phyloP scores from a whole-genome alignment of 2,113 vertebrate species.

The Dryoscopus gambensis region DNA sequence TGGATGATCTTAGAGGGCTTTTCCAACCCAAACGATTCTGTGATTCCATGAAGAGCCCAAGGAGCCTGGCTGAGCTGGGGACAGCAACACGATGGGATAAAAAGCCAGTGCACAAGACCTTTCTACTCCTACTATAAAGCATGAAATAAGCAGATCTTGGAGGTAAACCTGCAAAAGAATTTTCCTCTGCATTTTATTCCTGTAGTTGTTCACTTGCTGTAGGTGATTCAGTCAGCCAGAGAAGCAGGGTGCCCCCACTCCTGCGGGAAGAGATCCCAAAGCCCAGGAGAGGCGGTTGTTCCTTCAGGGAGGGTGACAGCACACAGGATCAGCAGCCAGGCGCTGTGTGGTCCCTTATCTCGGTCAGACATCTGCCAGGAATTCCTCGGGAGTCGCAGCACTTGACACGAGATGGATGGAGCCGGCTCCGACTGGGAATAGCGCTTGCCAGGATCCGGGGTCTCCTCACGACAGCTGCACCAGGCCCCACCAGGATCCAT shows the following conservation, averaged over 20 bases:
- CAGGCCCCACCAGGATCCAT: neutral
- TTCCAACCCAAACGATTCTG: neutral
- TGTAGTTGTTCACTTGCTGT: rapidly evolving
- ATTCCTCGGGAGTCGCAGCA: neutral
- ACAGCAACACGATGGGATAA: neutral
- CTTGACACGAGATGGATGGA: neutral
- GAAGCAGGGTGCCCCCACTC: neutral
- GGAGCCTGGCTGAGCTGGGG: rapidly evolving
- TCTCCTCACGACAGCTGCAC: neutral
- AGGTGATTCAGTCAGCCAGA: neutral
- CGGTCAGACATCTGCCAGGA: neutral
- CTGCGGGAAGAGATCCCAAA: neutral
- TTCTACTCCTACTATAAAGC: conserved; percentile 6
- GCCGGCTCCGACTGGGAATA: rapidly evolving
- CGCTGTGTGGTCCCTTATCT: neutral
- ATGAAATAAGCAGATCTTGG: conserved; percentile 72
- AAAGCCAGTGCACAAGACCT: neutral
- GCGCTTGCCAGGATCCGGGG: neutral
- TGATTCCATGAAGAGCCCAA: neutral
- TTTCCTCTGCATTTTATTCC: neutral
- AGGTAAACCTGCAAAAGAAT: conserved; percentile 69
- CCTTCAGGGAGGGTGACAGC: neutral
- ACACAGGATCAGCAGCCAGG: neutral
- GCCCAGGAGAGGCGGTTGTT: rapidly evolving
- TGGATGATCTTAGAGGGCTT: neutral